Evolutionary conservation across 2,888 invertebrate species (phyloP), one percentile per base, ranked within the genome.

Genomic region (Acrobeloides nanus): DNA sequence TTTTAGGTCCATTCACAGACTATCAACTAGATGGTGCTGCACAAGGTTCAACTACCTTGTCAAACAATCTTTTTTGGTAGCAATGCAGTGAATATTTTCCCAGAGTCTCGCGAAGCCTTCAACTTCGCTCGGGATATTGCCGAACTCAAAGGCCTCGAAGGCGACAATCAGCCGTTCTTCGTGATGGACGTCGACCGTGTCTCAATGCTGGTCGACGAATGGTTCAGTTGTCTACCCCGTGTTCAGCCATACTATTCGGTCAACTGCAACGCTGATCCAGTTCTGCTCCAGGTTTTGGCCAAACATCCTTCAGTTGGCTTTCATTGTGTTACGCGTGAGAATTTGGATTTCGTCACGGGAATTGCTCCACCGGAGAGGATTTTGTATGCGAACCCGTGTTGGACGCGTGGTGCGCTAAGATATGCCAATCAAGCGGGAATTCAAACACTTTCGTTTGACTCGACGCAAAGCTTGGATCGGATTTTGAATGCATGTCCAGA

Each of bases 241-340:
- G 57, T 72, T 23, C 45, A 42, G 2, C 63, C 68, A 1, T 62
- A 41, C 50, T 72, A 68, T 48, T 89, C 95, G 65, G 89, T 97
- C 54, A 93, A 95, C 76, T 95, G 95, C 79, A 95, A 97, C 77
- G 87, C 90, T 72, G 85, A 85, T 75, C 80, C 82, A 45, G 78
- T 84, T 58, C 82, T 97, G 51, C 78, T 97, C 61, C 53, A 55
- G 27, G 49, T 66, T 31, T 46, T 68, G n/a, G 64, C 66, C 17
- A 54, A 59, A 39, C 40, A 86, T 27, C 43, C 46, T 61, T 93
- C 92, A 34, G 81, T 84, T 33, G 85, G 86, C 55, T 97, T 97
- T 77, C 95, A 95, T 79, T 95, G 93, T 80, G 92, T 93, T 42
- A 92, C 92, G 53, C 89, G 89, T 79, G 74, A 75, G n/a, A 57